Percentiles rank a stretch among this genome's conserved stretches.
Conservation (phyloP, 2,888 invertebrate species). For the Hoplodrina blanda region DNA sequence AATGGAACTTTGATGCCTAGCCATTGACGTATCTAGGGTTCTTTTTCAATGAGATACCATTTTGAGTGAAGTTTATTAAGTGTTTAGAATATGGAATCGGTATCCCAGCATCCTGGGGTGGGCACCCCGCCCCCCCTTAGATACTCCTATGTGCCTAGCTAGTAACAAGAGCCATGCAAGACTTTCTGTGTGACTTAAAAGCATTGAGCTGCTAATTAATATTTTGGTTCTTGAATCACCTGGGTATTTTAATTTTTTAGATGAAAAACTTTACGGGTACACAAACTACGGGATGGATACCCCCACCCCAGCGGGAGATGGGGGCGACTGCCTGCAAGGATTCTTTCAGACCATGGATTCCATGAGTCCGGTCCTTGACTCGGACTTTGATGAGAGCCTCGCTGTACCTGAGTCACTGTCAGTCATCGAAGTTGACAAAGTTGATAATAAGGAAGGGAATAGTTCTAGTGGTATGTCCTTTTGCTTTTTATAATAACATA, state of each 20-base stretch:
- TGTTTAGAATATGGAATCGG: too few species aligned
- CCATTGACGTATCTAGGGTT: too few species aligned
- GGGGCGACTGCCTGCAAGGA: conserved; percentile 86
- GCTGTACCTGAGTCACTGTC: conserved; percentile 94
- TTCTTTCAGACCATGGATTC: conserved; percentile 89
- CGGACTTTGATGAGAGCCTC: conserved; percentile 95
- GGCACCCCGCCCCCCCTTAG: too few species aligned
- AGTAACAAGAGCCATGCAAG: background rate
- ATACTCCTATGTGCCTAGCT: background rate
- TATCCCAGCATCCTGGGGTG: too few species aligned
- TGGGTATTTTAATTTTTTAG: conserved; percentile 65
- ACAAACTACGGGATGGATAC: conserved; percentile 88
- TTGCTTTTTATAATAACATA: background rate
- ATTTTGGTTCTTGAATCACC: background rate
- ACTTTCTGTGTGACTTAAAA: background rate
- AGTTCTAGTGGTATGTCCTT: conserved; percentile 72
- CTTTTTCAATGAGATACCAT: too few species aligned
- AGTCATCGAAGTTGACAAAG: conserved; percentile 90
- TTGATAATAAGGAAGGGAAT: conserved; percentile 77
- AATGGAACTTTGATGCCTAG: background rate
- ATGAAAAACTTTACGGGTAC: conserved; percentile 87
- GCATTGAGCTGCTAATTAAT: background rate
- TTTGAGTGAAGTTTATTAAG: too few species aligned
- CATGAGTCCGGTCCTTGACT: conserved; percentile 90
- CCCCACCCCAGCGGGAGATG: conserved; percentile 78